These are phyloP conservation scores for Plebejus melissa DNA, from an alignment of 2,888 invertebrate genomes.

Conservation along the genomic window DNA sequence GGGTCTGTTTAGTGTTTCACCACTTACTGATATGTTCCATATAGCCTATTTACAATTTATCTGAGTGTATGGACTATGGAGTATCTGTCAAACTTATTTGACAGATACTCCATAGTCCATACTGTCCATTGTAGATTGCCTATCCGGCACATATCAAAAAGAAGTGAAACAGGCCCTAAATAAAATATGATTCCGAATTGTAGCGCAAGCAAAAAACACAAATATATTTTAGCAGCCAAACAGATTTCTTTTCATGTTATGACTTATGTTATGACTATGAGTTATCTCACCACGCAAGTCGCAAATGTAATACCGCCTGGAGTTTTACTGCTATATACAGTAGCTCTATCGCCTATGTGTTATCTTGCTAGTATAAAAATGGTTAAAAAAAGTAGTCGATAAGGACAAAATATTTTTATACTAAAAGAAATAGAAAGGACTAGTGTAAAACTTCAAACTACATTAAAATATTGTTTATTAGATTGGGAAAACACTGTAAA, in stretches of 20 bases:
- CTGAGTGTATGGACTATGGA: too few relatives aligned
- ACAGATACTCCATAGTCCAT: too few relatives aligned
- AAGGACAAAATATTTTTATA: neutral
- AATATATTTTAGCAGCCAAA: slow-evolving; percentile 1
- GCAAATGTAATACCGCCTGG: slow-evolving; percentile 16
- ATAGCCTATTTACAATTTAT: too few relatives aligned
- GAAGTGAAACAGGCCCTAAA: too few relatives aligned
- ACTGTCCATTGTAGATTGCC: too few relatives aligned
- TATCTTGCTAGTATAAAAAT: neutral
- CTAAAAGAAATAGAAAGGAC: neutral
- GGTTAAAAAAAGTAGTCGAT: neutral
- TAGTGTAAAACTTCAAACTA: too few relatives aligned
- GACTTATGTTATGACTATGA: neutral
- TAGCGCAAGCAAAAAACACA: neutral
- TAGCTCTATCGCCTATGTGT: slow-evolving; percentile 2
- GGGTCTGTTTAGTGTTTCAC: too few relatives aligned
- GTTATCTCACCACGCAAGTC: slow-evolving; percentile 6
- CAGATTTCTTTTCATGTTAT: slow-evolving; percentile 16
- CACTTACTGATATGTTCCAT: too few relatives aligned
- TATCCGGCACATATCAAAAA: too few relatives aligned
- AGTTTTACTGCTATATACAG: slow-evolving; percentile 18
- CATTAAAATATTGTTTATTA: too few relatives aligned
- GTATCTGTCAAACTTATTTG: too few relatives aligned
- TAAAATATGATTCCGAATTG: neutral
- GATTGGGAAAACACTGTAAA: too few relatives aligned